A percentile compares a stretch with the other conserved stretches of the same genome.
Evolutionary conservation across 2,113 vertebrate genomes (phyloP).

Genomic region (Lepus americanus): DNA sequence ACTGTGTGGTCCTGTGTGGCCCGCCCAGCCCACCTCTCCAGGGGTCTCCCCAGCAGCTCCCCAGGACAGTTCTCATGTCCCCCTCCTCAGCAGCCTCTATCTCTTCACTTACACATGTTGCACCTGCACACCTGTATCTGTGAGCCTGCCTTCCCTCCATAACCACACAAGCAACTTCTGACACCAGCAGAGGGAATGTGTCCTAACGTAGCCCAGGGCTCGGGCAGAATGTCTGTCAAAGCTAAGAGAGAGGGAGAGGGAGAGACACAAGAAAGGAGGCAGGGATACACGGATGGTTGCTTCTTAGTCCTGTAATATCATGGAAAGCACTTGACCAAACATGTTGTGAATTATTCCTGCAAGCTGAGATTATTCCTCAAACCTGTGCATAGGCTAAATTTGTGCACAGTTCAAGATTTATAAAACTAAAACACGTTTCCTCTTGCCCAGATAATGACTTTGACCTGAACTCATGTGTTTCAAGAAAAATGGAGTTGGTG

Average conservation of each 20-base stretch:
- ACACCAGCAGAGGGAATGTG: neutral
- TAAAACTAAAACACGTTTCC: constrained; percentile 11
- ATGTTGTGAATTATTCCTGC: neutral
- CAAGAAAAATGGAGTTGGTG: neutral
- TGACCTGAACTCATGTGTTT: constrained; percentile 13
- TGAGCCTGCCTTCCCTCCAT: neutral
- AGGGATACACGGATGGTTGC: neutral
- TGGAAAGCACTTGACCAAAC: neutral
- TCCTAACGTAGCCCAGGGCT: neutral
- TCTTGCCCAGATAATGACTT: constrained; percentile 26
- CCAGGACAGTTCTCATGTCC: neutral
- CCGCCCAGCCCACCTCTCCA: neutral
- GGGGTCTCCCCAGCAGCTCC: neutral
- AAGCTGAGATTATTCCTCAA: neutral
- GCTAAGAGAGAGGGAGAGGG: neutral
- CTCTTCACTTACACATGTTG: too few relatives aligned
- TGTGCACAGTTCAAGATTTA: constrained; percentile 14
- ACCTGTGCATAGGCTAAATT: neutral
- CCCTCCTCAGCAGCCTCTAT: neutral
- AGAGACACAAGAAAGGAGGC: neutral
- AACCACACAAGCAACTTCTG: neutral
- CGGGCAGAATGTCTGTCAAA: neutral
- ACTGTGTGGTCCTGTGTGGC: fast-evolving
- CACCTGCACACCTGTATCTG: neutral
- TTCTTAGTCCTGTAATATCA: neutral